These are phyloP conservation scores for Anguilla rostrata DNA, from an alignment of 2,113 vertebrate genomes.

Conservation along the genomic window DNA sequence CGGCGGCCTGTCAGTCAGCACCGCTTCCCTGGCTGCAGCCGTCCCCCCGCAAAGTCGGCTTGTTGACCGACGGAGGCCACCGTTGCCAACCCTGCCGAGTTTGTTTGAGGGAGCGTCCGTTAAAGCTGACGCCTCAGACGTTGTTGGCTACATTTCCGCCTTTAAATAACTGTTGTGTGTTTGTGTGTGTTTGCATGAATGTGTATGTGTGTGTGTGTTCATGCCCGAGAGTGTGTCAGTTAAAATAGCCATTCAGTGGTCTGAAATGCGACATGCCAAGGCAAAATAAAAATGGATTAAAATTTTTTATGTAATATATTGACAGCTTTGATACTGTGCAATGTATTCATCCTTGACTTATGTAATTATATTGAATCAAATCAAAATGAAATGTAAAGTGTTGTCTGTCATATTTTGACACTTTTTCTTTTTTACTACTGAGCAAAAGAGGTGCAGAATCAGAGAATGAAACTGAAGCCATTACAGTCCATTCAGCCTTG, in stretches of 20 bases:
- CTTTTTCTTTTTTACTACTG: no score
- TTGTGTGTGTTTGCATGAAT: no score
- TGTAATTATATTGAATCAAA: not conserved
- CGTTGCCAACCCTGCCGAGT: not conserved
- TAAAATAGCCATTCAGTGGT: not conserved
- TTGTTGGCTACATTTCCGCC: not conserved
- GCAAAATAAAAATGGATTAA: no score
- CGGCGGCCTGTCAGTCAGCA: slow-evolving; percentile 66
- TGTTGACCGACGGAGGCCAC: not conserved
- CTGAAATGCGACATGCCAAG: not conserved
- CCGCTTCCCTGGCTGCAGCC: slow-evolving; percentile 44
- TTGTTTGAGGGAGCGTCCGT: not conserved
- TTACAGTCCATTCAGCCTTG: not conserved
- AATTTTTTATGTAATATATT: no score
- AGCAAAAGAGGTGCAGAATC: not conserved
- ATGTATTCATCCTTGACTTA: not conserved
- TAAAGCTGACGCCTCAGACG: not conserved
- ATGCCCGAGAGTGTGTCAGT: no score
- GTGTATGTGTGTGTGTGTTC: not conserved
- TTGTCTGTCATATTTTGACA: not conserved
- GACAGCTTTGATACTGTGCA: not conserved
- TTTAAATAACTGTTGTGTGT: no score
- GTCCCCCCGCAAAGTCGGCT: slow-evolving; percentile 52
- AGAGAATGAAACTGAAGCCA: not conserved
- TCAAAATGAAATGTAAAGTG: not conserved